Evolutionary conservation across 2,888 invertebrate genomes (phyloP).

Genomic region (Ryuthela nishihirai): DNA sequence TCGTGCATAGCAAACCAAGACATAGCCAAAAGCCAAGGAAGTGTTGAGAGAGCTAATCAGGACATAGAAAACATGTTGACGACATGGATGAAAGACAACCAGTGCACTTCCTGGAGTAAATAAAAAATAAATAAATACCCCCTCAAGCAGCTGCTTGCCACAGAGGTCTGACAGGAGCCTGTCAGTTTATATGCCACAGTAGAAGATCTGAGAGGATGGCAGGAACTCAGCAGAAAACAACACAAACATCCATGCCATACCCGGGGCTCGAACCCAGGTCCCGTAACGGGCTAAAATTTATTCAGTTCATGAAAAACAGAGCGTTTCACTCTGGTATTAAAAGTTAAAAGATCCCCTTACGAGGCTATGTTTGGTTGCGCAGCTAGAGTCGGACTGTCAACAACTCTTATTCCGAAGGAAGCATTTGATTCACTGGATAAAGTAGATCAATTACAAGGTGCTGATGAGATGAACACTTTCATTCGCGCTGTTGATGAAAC

Average conservation of each 20-base stretch:
- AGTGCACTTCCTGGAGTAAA: neutral
- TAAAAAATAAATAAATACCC: too few relatives aligned
- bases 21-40: slow-evolving; percentile 10
- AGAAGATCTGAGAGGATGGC: too few relatives aligned
- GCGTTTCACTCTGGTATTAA: slow-evolving; percentile 4
- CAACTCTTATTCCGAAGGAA: slow-evolving; percentile 12
- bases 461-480: too few relatives aligned
- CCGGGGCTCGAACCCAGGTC: too few relatives aligned
- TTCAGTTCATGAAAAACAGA: slow-evolving; percentile 7
- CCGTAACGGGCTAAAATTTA: slow-evolving; percentile 6
- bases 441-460: slow-evolving; percentile 15
- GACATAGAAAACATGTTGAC: slow-evolving; percentile 21
- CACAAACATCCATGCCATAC: too few relatives aligned
- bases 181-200: too few relatives aligned
- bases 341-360: neutral
- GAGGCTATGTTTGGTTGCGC: neutral
- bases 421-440: slow-evolving; percentile 8
- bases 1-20: slow-evolving; percentile 13
- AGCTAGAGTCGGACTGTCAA: slow-evolving; percentile 1
- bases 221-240: too few relatives aligned
- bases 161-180: too few relatives aligned
- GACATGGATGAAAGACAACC: slow-evolving; percentile 8
- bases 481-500: too few relatives aligned
- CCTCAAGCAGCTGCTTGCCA: too few relatives aligned
- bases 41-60: slow-evolving; percentile 17